Percentiles rank a stretch among this genome's conserved stretches.
phyloP scores from a whole-genome alignment of 2,888 invertebrate genomes.

The Xylocampa areola region DNA sequence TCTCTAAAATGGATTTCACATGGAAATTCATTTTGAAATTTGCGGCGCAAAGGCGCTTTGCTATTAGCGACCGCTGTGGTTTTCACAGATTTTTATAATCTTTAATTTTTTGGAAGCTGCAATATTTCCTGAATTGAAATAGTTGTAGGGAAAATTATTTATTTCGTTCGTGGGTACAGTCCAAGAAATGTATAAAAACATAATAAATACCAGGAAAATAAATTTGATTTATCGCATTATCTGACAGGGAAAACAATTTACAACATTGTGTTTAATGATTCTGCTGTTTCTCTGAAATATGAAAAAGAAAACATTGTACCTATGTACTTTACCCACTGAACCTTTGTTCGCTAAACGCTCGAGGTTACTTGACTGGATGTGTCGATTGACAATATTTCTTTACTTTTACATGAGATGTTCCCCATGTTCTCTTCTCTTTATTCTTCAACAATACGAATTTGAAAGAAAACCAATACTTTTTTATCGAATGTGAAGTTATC shows the following conservation, averaged over 20 bases:
- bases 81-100: conserved; percentile 15
- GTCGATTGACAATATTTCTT: no score
- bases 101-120: conserved; percentile 8
- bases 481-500: no score
- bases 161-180: conserved; percentile 33
- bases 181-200: conserved; percentile 54
- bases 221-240: conserved; percentile 58
- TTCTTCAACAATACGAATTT: no score
- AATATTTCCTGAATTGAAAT: conserved; percentile 6
- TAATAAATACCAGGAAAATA: conserved; percentile 62
- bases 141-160: conserved; percentile 17
- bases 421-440: no score
- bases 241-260: conserved; percentile 29
- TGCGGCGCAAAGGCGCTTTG: conserved; percentile 22
- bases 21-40: conserved; percentile 49
- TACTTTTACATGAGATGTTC: no score
- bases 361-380: no score
- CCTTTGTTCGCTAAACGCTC: no score
- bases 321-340: no score
- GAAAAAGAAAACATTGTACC: no score
- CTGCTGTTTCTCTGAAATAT: conserved; percentile 19
- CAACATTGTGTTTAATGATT: conserved; percentile 32
- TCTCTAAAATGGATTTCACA: conserved; percentile 54
- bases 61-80: conserved; percentile 35
- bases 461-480: no score